These are phyloP conservation scores for Zoanthus sociatus DNA, from an alignment of 92 coral and sea anemone genomes.

Conservation along the genomic window DNA sequence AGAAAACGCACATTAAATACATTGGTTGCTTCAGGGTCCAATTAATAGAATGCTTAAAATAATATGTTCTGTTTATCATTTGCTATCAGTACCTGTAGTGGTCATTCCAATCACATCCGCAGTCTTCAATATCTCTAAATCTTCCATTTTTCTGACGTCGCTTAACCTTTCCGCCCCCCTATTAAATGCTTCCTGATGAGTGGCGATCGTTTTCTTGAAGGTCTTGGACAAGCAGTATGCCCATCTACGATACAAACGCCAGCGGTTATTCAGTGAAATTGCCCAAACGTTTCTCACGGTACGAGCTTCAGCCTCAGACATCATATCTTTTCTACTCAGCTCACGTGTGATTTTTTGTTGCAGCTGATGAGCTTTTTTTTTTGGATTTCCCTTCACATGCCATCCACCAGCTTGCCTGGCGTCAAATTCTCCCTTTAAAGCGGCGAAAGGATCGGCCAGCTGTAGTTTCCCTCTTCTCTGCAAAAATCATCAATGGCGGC, in stretches of 20 bases:
- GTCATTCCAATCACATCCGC: slow-evolving; percentile 95
- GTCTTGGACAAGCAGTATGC: slow-evolving; percentile 51
- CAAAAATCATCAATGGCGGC: background rate
- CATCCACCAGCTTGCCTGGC: slow-evolving; percentile 61
- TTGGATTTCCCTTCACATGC: slow-evolving; percentile 59
- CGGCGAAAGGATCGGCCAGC: slow-evolving; percentile 61
- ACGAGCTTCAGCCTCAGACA: slow-evolving; percentile 71
- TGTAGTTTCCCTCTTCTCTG: slow-evolving; percentile 8
- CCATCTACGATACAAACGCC: slow-evolving; percentile 98
- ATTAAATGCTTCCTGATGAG: slow-evolving; percentile 71
- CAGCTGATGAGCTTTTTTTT: slow-evolving; percentile 42
- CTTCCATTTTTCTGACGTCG: slow-evolving; percentile 77
- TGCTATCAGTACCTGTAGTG: slow-evolving; percentile 73
- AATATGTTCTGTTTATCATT: too few species aligned
- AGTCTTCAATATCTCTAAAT: slow-evolving; percentile 71
- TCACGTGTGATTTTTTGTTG: slow-evolving; percentile 63
- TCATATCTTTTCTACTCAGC: slow-evolving; percentile 75
- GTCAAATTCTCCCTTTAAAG: background rate
- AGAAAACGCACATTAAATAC: too few species aligned
- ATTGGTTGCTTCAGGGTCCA: too few species aligned
- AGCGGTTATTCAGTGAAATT: slow-evolving; percentile 65
- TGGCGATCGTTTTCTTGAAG: slow-evolving; percentile 66
- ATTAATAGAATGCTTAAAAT: too few species aligned
- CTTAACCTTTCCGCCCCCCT: slow-evolving; percentile 66
- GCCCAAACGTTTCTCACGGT: slow-evolving; percentile 71